phyloP scores from a whole-genome alignment of 2,113 vertebrate species.

The Mugil cephalus region DNA sequence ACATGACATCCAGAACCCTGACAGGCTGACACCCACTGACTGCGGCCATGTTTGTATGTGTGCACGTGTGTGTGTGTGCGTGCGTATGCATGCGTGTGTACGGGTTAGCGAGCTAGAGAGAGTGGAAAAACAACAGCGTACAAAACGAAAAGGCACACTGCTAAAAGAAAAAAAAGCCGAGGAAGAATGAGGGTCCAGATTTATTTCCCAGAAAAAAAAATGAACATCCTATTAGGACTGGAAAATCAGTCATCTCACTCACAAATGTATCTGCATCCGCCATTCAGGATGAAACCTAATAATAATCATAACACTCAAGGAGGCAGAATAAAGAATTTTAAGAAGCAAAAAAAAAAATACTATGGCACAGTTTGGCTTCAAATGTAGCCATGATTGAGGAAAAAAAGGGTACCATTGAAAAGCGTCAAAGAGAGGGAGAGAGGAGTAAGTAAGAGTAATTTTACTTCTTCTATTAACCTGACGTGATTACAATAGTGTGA shows the following conservation, averaged over 20 bases:
- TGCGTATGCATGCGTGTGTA: conserved; percentile 16
- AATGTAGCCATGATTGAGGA: conserved; percentile 83
- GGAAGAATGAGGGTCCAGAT: conserved; percentile 74
- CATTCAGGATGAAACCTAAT: conserved; percentile 90
- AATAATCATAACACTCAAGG: conserved; percentile 85
- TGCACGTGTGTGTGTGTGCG: neutral
- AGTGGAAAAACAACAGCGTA: conserved; percentile 33
- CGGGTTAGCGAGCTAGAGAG: neutral
- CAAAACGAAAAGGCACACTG: conserved; percentile 34
- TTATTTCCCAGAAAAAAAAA: conserved; percentile 85
- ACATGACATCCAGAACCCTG: conserved; percentile 72
- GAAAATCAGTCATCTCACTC: conserved; percentile 91
- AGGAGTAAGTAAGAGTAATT: conserved; percentile 87
- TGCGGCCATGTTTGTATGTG: conserved; percentile 48
- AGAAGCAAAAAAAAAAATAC: conserved; percentile 56
- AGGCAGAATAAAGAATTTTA: conserved; percentile 84
- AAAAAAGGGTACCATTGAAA: conserved; percentile 58
- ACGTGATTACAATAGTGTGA: conserved; percentile 94
- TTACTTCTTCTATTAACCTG: conserved; percentile 98
- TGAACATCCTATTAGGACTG: conserved; percentile 92
- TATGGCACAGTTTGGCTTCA: conserved; percentile 89
- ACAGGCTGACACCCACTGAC: conserved; percentile 72
- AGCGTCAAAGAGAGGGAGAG: conserved; percentile 61
- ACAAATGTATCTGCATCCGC: conserved; percentile 89
- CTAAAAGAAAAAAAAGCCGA: conserved; percentile 6